Evolutionary conservation across 2,797 vertebrate species (phyloP), one percentile per base, ranked within the genome.

Genomic region (Tapera naevia): DNA sequence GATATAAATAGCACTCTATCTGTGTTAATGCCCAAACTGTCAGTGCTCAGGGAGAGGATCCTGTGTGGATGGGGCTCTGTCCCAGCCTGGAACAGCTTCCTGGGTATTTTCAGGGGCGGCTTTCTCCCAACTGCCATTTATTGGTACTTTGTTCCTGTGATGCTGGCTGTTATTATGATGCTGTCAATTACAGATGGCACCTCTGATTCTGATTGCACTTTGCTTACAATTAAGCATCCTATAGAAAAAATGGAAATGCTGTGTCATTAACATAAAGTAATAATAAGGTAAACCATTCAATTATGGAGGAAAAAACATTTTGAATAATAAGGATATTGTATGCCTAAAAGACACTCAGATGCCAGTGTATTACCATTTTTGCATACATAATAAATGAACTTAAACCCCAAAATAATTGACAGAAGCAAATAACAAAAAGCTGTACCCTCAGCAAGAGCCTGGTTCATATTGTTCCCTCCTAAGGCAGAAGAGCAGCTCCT

Each of bases 301-400:
- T 98, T 97, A 97, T 56, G 75, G 94, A 94, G 86, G 76, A 62
- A 96, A 96, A 65, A 96, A 96, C 74, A 89, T 89, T 97, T 94
- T 90, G 95, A 96, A 97, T 97, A 97, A 96, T 96, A 97, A 97
- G 96, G 95, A 96, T 95, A 97, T 96, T 96, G 94, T 97, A 97
- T 93, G 96, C 95, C 96, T 96, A 97, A 95, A 88, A 97, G 92
- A 95, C 95, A 95, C 96, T 97, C 94, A 95, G 95, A 96, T 96
- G 91, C 79, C 60, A 90, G 61, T 61, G 21, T 82, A 96, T 97
- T 97, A 96, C 75, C 93, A 97, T 96, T 96, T 96, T 96, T 95
- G 96, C 97, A 97, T 97, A 94, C 95, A 95, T 95, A 97, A 97
- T 96, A 83, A 95, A 96, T 95, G 89, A 96, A 84, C 56, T 93